A percentile compares a stretch with the other conserved stretches of the same genome.
Conservation (phyloP, 37 sponge, comb jelly and placozoan genomes). For the Ianthella basta region DNA sequence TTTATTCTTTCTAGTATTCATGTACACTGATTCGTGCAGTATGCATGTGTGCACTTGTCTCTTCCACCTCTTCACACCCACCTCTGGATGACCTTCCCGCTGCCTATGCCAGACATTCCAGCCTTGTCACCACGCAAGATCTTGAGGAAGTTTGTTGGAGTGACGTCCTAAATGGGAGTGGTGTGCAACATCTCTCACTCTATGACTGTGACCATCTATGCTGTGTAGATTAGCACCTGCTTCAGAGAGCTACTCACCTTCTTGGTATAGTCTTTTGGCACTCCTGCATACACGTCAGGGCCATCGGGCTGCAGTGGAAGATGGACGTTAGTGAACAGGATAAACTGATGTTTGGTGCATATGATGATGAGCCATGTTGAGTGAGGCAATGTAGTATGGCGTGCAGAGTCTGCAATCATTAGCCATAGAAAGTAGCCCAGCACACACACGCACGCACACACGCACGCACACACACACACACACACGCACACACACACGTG, state of each 20-base stretch:
- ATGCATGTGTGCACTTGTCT: not conserved
- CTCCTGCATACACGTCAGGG: slow-evolving; percentile 67
- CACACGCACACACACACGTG: slow-evolving; percentile 13
- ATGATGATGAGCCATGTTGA: not conserved
- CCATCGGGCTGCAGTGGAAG: slow-evolving; percentile 39
- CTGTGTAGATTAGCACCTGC: too few species aligned
- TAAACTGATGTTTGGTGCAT: not conserved
- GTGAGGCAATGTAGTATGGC: not conserved
- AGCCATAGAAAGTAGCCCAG: too few species aligned
- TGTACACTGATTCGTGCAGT: too few species aligned
- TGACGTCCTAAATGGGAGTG: slow-evolving; percentile 49
- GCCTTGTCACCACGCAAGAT: slow-evolving; percentile 59
- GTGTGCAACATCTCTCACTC: not conserved
- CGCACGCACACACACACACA: not conserved
- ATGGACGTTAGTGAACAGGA: not conserved
- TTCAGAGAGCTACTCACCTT: slow-evolving; percentile 41
- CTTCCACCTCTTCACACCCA: not conserved
- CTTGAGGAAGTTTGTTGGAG: slow-evolving; percentile 69
- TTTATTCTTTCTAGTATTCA: too few species aligned
- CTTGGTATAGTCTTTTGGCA: slow-evolving; percentile 76
- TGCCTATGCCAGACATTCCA: slow-evolving; percentile 49
- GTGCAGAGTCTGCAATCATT: not conserved
- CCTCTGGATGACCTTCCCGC: slow-evolving; percentile 71
- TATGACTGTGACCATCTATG: too few species aligned
- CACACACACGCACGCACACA: too few species aligned